Conservation (phyloP, 92 coral and sea anemone species). For the Heliopora coerulea region DNA sequence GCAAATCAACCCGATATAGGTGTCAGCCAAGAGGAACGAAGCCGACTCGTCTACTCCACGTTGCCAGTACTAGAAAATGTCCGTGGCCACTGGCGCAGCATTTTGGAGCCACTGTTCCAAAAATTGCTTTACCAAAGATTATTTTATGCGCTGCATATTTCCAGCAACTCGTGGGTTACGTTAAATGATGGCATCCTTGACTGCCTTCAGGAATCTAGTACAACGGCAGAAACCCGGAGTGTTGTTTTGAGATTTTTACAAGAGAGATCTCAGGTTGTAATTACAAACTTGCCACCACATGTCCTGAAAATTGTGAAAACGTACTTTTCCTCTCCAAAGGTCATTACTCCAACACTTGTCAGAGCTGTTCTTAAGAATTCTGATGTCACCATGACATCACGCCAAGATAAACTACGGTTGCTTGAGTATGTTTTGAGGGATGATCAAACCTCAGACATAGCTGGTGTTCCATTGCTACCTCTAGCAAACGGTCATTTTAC, state of each 20-base stretch:
- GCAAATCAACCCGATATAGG: conserved; percentile 22
- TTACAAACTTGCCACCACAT: conserved; percentile 60
- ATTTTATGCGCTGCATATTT: conserved; percentile 45
- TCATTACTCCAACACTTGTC: conserved; percentile 57
- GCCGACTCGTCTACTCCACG: conserved; percentile 49
- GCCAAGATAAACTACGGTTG: conserved; percentile 53
- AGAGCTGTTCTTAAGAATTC: conserved; percentile 49
- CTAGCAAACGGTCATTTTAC: conserved; percentile 67
- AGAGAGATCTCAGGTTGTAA: conserved; percentile 58
- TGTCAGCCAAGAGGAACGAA: conserved; percentile 17
- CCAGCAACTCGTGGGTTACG: conserved; percentile 58
- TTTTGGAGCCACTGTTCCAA: conserved; percentile 54
- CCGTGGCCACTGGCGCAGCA: conserved; percentile 55
- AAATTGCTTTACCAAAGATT: conserved; percentile 33
- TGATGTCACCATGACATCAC: background rate
- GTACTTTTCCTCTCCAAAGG: background rate
- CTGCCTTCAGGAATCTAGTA: conserved; percentile 28
- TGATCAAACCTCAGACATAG: conserved; percentile 54
- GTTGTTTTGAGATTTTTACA: conserved; percentile 46
- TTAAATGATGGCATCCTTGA: conserved; percentile 48
- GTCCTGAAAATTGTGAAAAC: conserved; percentile 46
- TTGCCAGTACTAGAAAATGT: conserved; percentile 62
- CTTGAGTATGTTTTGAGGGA: conserved; percentile 65
- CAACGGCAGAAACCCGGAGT: conserved; percentile 4
- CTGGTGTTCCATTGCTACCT: conserved; percentile 78